Evolutionary conservation across 2,113 vertebrate genomes (phyloP).

Genomic region (Aplodontia rufa): DNA sequence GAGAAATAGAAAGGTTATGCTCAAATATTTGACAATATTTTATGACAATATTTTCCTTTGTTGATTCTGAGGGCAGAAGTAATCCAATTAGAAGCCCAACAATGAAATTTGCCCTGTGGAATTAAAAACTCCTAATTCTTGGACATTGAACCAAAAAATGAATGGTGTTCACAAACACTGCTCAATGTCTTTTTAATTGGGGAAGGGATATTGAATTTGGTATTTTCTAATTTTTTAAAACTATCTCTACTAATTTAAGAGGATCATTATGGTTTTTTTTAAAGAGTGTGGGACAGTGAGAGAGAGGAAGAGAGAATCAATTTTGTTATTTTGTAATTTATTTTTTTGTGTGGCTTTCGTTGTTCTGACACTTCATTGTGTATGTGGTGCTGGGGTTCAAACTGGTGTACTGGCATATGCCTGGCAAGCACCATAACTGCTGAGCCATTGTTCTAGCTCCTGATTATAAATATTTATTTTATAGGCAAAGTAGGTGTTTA

Average conservation of each 20-base stretch:
- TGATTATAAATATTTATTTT: background rate
- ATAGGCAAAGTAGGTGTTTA: background rate
- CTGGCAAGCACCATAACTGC: too few species aligned
- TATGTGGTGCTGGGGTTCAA: too few species aligned
- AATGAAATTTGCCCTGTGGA: background rate
- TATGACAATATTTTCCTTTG: background rate
- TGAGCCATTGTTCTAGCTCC: too few species aligned
- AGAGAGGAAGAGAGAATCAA: too few species aligned
- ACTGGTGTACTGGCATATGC: too few species aligned
- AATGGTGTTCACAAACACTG: background rate
- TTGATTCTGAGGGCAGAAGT: background rate
- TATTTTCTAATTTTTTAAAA: background rate
- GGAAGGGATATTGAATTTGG: background rate
- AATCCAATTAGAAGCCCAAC: background rate
- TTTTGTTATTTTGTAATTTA: too few species aligned
- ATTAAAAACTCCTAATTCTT: background rate
- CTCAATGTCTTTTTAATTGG: background rate
- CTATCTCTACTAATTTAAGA: background rate
- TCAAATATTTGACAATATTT: background rate
- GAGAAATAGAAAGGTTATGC: background rate
- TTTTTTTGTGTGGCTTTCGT: too few species aligned
- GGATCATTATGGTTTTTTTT: background rate
- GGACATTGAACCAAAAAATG: background rate
- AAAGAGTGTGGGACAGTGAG: too few species aligned
- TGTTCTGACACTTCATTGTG: too few species aligned